Evolutionary conservation across 2,797 vertebrate species (phyloP).

Genomic region (Leucoraja ocellata): DNA sequence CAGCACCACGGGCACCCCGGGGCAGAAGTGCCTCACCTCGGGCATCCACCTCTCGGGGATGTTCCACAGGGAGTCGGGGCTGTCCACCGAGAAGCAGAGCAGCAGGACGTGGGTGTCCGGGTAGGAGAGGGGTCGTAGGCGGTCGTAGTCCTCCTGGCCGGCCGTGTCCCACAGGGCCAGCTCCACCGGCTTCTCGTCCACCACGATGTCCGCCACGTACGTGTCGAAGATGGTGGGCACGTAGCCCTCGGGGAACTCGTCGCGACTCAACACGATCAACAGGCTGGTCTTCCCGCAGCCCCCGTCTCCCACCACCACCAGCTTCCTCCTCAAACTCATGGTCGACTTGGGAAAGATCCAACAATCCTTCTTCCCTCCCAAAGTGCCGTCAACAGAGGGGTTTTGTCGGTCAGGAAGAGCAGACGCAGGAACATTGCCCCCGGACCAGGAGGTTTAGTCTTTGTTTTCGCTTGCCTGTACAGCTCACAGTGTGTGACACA

Average conservation of each 20-base stretch:
- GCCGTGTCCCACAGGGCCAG: slow-evolving; percentile 40
- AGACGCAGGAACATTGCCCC: not conserved
- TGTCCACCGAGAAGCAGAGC: slow-evolving; percentile 40
- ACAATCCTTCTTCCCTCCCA: not conserved
- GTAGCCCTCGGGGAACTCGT: slow-evolving; percentile 39
- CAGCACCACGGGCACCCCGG: not conserved
- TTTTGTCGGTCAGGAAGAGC: not conserved
- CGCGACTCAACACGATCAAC: slow-evolving; percentile 32
- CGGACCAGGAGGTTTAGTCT: no score
- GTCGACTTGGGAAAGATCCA: not conserved
- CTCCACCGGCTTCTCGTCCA: slow-evolving; percentile 35
- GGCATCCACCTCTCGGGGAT: slow-evolving; percentile 23
- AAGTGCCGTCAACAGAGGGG: not conserved
- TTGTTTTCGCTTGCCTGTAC: not conserved
- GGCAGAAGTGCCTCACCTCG: slow-evolving; percentile 11
- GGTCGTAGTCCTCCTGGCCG: slow-evolving; percentile 39
- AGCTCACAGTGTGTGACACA: no score
- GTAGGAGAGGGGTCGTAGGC: slow-evolving; percentile 39
- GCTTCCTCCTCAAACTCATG: slow-evolving; percentile 12
- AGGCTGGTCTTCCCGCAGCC: slow-evolving; percentile 38
- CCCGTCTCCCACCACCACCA: slow-evolving; percentile 37
- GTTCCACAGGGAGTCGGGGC: slow-evolving; percentile 39
- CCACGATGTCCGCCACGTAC: slow-evolving; percentile 36
- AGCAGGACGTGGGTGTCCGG: slow-evolving; percentile 39
- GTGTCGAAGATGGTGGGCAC: slow-evolving; percentile 36